These are phyloP conservation scores for Anarrhichthys ocellatus DNA, from an alignment of 2,113 vertebrate species.

Conservation along the genomic window DNA sequence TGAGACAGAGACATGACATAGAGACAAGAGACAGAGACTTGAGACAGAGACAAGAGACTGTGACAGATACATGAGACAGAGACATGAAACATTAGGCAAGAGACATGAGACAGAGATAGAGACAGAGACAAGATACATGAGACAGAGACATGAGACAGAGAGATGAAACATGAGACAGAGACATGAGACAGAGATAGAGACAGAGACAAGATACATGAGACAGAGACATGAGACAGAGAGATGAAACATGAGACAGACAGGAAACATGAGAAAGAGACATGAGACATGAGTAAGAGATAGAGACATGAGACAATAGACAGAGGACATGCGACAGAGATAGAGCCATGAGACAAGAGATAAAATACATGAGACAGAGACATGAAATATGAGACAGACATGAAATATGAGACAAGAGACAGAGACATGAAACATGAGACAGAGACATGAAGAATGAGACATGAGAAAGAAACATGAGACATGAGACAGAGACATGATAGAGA, in stretches of 20 bases:
- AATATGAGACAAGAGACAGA: not conserved
- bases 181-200: no score
- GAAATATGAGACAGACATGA: not conserved
- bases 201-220: no score
- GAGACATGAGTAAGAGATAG: not conserved
- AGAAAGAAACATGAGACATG: no score
- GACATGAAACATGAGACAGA: not conserved
- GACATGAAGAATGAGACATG: not conserved
- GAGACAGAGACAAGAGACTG: not conserved
- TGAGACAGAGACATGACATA: not conserved
- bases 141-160: no score
- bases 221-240: not conserved
- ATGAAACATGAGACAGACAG: not conserved
- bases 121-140: no score
- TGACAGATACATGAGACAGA: no score
- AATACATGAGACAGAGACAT: no score
- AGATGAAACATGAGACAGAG: no score
- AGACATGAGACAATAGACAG: not conserved
- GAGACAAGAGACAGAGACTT: not conserved
- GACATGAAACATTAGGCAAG: no score
- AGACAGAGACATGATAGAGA: no score
- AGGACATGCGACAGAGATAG: not conserved
- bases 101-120: not conserved
- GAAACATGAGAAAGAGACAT: not conserved
- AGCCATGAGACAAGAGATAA: no score